Evolutionary conservation across 1,140 invertebrate genomes (phyloP).

Genomic region (Drosophila aff.): DNA sequence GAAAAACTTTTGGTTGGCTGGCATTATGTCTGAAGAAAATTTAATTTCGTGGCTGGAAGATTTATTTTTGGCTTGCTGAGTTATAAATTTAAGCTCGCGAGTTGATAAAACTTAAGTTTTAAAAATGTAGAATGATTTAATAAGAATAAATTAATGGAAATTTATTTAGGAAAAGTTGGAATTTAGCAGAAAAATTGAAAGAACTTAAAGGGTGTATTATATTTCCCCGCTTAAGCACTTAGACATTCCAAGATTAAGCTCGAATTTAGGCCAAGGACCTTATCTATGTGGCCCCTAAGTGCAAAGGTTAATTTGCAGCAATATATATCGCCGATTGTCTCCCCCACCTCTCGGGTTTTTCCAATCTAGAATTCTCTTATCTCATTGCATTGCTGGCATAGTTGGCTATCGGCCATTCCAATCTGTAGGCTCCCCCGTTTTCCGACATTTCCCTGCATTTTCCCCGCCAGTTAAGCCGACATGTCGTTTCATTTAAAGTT

Average conservation of each 20-base stretch:
- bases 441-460: conserved; percentile 14
- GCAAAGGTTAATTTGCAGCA: conserved; percentile 15
- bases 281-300: not conserved
- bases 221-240: not conserved
- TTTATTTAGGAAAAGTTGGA: not conserved
- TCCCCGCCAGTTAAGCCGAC: conserved; percentile 53
- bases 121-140: not conserved
- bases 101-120: not conserved
- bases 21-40: not conserved
- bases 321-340: conserved; percentile 8
- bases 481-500: conserved; percentile 66
- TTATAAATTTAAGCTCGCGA: not conserved
- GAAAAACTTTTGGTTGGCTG: conserved; percentile 9
- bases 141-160: not conserved
- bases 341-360: not conserved
- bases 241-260: not conserved
- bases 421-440: conserved; percentile 43
- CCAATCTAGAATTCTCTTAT: conserved; percentile 45
- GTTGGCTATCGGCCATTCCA: conserved; percentile 46
- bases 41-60: conserved; percentile 10
- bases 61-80: not conserved
- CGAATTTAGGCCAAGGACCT: conserved; percentile 8
- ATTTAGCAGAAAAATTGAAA: not conserved
- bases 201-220: not conserved
- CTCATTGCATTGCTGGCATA: conserved; percentile 32